phyloP scores from a whole-genome alignment of 1,140 invertebrate species.

The Trichogramma pretiosum region DNA sequence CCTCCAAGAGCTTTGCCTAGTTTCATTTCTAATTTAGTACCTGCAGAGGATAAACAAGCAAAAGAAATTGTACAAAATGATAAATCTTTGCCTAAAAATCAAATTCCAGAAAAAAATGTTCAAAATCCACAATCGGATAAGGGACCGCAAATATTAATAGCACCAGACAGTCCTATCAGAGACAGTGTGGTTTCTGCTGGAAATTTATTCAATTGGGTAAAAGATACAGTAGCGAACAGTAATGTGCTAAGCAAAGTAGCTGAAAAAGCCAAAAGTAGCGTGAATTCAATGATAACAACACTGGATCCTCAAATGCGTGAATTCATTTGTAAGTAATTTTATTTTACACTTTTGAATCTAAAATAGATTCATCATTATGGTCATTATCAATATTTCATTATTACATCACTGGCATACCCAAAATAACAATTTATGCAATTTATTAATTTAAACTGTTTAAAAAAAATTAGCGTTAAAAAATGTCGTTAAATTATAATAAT shows the following conservation, averaged over 20 bases:
- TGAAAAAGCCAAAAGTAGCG: slow-evolving; percentile 74
- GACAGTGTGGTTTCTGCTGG: slow-evolving; percentile 26
- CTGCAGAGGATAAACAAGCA: background rate
- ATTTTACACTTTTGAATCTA: background rate
- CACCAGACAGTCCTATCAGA: slow-evolving; percentile 18
- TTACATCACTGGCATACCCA: no score
- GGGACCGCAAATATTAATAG: slow-evolving; percentile 12
- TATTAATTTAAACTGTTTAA: no score
- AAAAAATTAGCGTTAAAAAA: no score
- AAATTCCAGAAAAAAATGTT: slow-evolving; percentile 13
- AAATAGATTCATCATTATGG: background rate
- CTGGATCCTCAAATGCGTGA: slow-evolving; percentile 86
- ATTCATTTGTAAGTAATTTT: slow-evolving; percentile 62
- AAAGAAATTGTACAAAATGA: slow-evolving; percentile 12
- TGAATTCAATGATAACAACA: slow-evolving; percentile 80
- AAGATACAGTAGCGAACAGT: slow-evolving; percentile 40
- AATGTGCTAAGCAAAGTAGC: slow-evolving; percentile 54
- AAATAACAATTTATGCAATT: no score
- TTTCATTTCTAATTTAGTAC: slow-evolving; percentile 35
- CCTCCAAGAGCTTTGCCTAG: slow-evolving; percentile 44
- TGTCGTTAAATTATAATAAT: no score
- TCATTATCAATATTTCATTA: no score
- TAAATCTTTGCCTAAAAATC: no score
- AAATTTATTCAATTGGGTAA: slow-evolving; percentile 47
- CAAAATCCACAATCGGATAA: slow-evolving; percentile 12